Percentiles rank a stretch among this genome's conserved stretches.
Evolutionary conservation across 2,888 invertebrate genomes (phyloP).

Genomic region (Anoncus sp.): DNA sequence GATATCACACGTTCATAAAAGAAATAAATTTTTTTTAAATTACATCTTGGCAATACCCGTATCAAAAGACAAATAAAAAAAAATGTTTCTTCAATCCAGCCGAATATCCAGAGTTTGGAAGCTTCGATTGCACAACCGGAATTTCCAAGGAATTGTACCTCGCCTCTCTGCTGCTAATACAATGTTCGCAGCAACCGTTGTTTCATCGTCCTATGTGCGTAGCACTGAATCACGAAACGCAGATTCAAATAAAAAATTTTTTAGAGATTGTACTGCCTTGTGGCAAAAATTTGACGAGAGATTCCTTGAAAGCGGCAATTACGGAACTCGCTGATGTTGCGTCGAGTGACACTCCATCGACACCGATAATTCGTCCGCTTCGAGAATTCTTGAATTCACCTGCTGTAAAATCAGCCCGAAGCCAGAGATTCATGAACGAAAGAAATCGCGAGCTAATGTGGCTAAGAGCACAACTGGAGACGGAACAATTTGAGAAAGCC

Average conservation of each 20-base stretch:
- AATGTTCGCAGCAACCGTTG: slow-evolving; percentile 85
- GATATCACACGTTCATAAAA: too few species aligned
- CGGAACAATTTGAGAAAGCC: slow-evolving; percentile 86
- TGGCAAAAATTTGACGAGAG: slow-evolving; percentile 81
- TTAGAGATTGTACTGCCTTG: slow-evolving; percentile 85
- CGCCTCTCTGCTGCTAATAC: slow-evolving; percentile 84
- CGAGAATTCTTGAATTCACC: slow-evolving; percentile 79
- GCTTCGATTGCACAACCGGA: slow-evolving; percentile 77
- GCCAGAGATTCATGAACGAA: slow-evolving; percentile 80
- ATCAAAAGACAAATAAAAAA: not conserved
- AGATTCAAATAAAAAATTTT: slow-evolving; percentile 85
- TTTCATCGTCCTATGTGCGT: slow-evolving; percentile 86
- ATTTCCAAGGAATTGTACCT: slow-evolving; percentile 81
- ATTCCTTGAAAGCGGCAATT: slow-evolving; percentile 83
- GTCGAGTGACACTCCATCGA: slow-evolving; percentile 65
- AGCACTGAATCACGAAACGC: slow-evolving; percentile 84
- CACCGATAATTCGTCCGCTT: slow-evolving; percentile 69
- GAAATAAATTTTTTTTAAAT: too few species aligned
- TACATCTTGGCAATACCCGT: not conserved
- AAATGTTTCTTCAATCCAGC: slow-evolving; percentile 60
- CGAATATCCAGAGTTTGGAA: slow-evolving; percentile 84
- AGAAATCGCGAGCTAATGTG: slow-evolving; percentile 83
- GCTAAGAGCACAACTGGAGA: slow-evolving; percentile 86
- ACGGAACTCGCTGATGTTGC: slow-evolving; percentile 76
- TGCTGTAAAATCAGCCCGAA: slow-evolving; percentile 73